Conservation (phyloP, 2,113 vertebrate species). For the Chascanopsetta lugubris region DNA sequence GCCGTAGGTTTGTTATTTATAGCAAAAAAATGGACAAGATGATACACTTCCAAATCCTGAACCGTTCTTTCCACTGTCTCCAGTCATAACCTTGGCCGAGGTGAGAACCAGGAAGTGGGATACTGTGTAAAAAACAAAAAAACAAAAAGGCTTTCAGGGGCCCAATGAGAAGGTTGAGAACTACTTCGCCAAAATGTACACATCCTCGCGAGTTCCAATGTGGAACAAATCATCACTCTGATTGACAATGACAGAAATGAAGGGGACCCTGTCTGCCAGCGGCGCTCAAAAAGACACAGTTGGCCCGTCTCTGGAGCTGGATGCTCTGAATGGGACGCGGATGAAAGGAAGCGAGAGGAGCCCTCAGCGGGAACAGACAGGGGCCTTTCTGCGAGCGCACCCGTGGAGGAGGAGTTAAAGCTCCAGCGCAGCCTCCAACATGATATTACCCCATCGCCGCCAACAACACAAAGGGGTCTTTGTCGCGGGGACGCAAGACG, state of each 20-base stretch:
- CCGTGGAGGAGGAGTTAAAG: slow-evolving; percentile 44
- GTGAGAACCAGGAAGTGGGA: no score
- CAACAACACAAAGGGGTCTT: slow-evolving; percentile 46
- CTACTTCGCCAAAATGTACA: not conserved
- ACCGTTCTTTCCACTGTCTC: no score
- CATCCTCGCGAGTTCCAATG: slow-evolving; percentile 63
- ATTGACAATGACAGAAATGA: slow-evolving; percentile 30
- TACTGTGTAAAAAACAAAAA: no score
- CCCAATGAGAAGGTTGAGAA: slow-evolving; percentile 12
- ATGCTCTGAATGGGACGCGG: slow-evolving; percentile 22
- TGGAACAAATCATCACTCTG: slow-evolving; percentile 60
- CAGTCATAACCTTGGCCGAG: not conserved
- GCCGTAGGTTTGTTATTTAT: no score
- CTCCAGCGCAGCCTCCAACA: slow-evolving; percentile 22
- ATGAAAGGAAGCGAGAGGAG: slow-evolving; percentile 40
- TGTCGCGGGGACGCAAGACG: slow-evolving; percentile 33
- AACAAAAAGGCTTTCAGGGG: not conserved
- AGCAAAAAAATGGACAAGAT: not conserved
- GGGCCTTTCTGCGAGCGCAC: slow-evolving; percentile 26
- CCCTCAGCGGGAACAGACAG: slow-evolving; percentile 9
- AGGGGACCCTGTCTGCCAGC: slow-evolving; percentile 16
- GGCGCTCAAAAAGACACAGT: slow-evolving; percentile 46
- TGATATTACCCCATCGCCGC: slow-evolving; percentile 23
- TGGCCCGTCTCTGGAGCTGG: slow-evolving; percentile 35
- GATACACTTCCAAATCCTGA: no score